phyloP scores from a whole-genome alignment of 2,888 invertebrate genomes.

The Gymnocheta viridis region DNA sequence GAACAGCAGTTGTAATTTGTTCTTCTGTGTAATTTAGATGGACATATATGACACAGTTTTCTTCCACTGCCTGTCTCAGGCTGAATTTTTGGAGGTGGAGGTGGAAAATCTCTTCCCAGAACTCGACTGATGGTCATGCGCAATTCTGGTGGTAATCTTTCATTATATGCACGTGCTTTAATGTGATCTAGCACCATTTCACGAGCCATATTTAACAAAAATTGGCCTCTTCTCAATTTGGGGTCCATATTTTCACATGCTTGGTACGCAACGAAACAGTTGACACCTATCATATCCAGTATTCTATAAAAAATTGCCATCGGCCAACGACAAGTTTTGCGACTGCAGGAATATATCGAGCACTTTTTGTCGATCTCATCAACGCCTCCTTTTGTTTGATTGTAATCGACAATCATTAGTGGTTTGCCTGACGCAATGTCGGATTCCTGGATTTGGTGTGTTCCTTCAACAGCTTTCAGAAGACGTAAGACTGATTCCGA shows the following conservation, averaged over 20 bases:
- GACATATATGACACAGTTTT: conserved; percentile 14
- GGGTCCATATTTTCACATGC: conserved; percentile 52
- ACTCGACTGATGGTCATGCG: conserved; percentile 13
- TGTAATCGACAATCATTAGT: too few relatives aligned
- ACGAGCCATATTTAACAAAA: conserved; percentile 56
- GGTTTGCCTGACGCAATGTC: too few relatives aligned
- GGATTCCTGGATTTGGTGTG: conserved; percentile 42
- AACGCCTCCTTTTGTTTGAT: conserved; percentile 47
- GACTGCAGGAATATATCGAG: conserved; percentile 65
- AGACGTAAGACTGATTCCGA: conserved; percentile 65
- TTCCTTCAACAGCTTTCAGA: conserved; percentile 46
- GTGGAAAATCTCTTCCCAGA: conserved; percentile 51
- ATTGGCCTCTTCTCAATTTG: conserved; percentile 58
- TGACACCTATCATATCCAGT: conserved; percentile 59
- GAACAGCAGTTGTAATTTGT: too few relatives aligned
- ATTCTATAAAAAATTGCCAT: too few relatives aligned
- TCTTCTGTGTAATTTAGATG: too few relatives aligned
- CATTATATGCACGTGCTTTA: conserved; percentile 54
- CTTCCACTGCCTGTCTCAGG: conserved; percentile 28
- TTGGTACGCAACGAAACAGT: conserved; percentile 59
- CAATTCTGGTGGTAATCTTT: conserved; percentile 56
- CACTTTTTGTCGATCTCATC: conserved; percentile 65
- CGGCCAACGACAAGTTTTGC: conserved; percentile 66
- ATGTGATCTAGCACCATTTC: conserved; percentile 59
- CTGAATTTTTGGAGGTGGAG: conserved; percentile 59